Evolutionary conservation across 2,888 invertebrate species (phyloP), one percentile per base, ranked within the genome.

Genomic region (Acanthosepion lycidas): DNA sequence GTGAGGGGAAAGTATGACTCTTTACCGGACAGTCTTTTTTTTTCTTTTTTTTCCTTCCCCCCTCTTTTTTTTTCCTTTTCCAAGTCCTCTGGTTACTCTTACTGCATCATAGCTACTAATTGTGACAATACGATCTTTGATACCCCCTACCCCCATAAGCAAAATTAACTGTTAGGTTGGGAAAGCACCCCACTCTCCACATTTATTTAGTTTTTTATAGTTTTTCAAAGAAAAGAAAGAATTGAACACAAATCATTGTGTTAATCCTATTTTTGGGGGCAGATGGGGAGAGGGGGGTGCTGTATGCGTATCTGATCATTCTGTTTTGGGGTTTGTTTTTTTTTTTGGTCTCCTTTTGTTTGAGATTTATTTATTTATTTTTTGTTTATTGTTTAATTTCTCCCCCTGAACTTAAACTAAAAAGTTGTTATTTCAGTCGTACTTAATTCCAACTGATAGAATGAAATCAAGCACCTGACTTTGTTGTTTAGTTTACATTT

Each of bases 81-180:
- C 3, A 78, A 28, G 6, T n/a, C 28, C 28, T 78, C 28, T 78
- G 78, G 78, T 78, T 78, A 78, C 78, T 18, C 9, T 78, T 78
- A n/a, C 78, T 78, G 78, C 78, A 78, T 78, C n/a, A 1, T 12
- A 78, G 78, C 78, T 12, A 78, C 78, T 78, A 78, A n/a, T 78
- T 78, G n/a, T n/a, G n/a, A 78, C 78, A 78, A n/a, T 78, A 18
- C n/a, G n/a, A 12, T 78, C 78, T 78, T 28, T n/a, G n/a, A 6
- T 78, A 78, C n/a, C 78, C 78, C n/a, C 64, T 42, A 42, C 42
- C 42, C 28, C 78, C 18, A n/a, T 78, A 78, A 78, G 78, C 78
- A 78, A 78, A 78, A 78, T 78, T 78, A 78, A 78, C 78, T 78
- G 78, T 78, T n/a, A 78, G n/a, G 78, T 78, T 78, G 78, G n/a